Evolutionary conservation across 1,140 invertebrate species (phyloP).

Genomic region (Bicyclus anynana): DNA sequence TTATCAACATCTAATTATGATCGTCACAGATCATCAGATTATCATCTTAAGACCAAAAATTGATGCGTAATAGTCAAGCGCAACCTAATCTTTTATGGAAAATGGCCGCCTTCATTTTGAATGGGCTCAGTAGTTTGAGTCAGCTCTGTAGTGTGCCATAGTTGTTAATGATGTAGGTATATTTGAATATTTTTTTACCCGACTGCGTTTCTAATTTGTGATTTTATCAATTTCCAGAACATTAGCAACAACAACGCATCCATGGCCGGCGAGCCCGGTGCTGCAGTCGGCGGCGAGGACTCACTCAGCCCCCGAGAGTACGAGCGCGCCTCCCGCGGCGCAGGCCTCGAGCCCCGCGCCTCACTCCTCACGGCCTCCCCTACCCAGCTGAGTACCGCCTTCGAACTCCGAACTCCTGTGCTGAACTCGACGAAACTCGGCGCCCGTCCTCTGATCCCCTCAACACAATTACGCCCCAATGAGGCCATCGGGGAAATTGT

Average conservation of each 20-base stretch:
- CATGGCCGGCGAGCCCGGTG: conserved; percentile 85
- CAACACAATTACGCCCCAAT: conserved; percentile 46
- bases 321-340: conserved; percentile 70
- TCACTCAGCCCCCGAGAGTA: conserved; percentile 85
- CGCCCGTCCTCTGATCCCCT: conserved; percentile 64
- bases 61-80: too few relatives aligned
- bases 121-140: too few relatives aligned
- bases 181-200: too few relatives aligned
- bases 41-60: too few relatives aligned
- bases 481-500: conserved; percentile 53
- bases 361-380: conserved; percentile 58
- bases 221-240: conserved; percentile 59
- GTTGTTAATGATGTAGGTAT: too few relatives aligned
- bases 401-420: conserved; percentile 77
- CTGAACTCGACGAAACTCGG: conserved; percentile 76
- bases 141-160: too few relatives aligned
- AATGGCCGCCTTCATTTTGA: too few relatives aligned
- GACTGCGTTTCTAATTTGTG: too few relatives aligned
- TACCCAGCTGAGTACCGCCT: conserved; percentile 76
- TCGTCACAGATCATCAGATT: too few relatives aligned
- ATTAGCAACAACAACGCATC: conserved; percentile 78
- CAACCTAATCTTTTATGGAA: too few relatives aligned
- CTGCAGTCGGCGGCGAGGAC: conserved; percentile 84
- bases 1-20: too few relatives aligned
- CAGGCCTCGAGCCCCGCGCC: conserved; percentile 59